These are phyloP conservation scores for Todiramphus chloris DNA, from an alignment of 2,113 vertebrate species.

Conservation along the genomic window DNA sequence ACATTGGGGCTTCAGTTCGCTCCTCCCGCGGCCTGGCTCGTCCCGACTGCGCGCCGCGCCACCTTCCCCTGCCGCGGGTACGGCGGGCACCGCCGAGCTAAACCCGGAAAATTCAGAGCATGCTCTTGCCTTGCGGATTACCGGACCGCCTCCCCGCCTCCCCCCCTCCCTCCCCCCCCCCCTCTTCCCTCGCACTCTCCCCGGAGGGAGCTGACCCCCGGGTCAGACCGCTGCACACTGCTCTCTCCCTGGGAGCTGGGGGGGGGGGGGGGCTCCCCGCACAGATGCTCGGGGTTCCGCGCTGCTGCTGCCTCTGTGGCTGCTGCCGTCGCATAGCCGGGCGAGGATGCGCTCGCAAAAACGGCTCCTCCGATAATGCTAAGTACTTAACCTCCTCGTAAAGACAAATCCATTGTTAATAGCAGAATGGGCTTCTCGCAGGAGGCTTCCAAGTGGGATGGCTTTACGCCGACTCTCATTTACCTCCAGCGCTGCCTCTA, in stretches of 20 bases:
- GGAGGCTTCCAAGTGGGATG: conserved; percentile 39
- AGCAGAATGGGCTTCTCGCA: conserved; percentile 43
- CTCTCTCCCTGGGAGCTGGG: conserved; percentile 16
- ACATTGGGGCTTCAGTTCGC: conserved; percentile 55
- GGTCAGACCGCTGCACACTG: conserved; percentile 73
- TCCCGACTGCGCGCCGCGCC: not conserved
- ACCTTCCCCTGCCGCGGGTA: not conserved
- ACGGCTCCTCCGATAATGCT: conserved; percentile 23
- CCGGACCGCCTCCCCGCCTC: not conserved
- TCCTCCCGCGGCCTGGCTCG: conserved; percentile 13
- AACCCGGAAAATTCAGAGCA: conserved; percentile 14
- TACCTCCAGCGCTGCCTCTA: conserved; percentile 32
- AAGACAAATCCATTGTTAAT: conserved; percentile 58
- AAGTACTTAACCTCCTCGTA: conserved; percentile 56
- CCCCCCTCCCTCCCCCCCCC: no score
- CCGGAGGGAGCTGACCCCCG: conserved; percentile 74
- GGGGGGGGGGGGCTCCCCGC: not conserved
- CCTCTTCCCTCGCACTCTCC: not conserved
- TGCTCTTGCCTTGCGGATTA: conserved; percentile 14
- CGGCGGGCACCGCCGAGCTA: not conserved
- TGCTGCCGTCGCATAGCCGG: not conserved
- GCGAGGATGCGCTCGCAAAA: conserved; percentile 32
- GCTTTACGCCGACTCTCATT: conserved; percentile 43
- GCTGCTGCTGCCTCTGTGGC: not conserved
- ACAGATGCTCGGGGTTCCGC: not conserved